Conservation (phyloP, 2,888 invertebrate species). For the Scelioninae gen. 1 region DNA sequence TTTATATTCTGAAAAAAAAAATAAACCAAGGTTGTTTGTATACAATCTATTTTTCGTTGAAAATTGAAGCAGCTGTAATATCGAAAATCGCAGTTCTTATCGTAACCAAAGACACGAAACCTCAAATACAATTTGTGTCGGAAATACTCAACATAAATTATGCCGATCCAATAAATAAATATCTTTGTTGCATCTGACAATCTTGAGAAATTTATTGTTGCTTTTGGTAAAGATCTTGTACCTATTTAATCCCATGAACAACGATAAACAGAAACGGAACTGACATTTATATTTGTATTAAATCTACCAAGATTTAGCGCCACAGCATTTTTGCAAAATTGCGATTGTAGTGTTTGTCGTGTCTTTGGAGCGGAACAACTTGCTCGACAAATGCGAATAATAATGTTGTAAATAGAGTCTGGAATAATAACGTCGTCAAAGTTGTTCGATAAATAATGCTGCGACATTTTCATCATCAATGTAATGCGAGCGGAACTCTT, state of each 20-base stretch:
- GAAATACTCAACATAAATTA: background rate
- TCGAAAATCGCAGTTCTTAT: slow-evolving; percentile 17
- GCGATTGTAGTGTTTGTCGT: no score
- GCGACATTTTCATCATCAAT: slow-evolving; percentile 45
- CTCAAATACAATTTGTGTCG: background rate
- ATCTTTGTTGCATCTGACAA: slow-evolving; percentile 20
- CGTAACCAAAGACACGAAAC: background rate
- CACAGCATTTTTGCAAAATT: slow-evolving; percentile 22
- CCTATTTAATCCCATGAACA: slow-evolving; percentile 22
- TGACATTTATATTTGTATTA: slow-evolving; percentile 29
- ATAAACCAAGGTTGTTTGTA: slow-evolving; percentile 5
- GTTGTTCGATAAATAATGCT: slow-evolving; percentile 51
- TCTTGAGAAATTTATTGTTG: slow-evolving; percentile 25
- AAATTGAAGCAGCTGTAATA: slow-evolving; percentile 17
- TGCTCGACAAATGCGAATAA: slow-evolving; percentile 20
- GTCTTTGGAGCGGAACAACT: slow-evolving; percentile 2
- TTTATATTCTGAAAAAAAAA: no score
- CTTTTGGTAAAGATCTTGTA: slow-evolving; percentile 7
- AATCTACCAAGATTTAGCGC: slow-evolving; percentile 15
- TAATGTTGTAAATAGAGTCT: slow-evolving; percentile 28
- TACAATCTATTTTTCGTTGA: background rate
- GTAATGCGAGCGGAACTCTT: slow-evolving; percentile 46
- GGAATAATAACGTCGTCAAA: slow-evolving; percentile 45
- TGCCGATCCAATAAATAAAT: slow-evolving; percentile 27
- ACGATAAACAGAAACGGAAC: no score